A percentile compares a stretch with the other conserved stretches of the same genome.
Conservation (phyloP, 2,888 invertebrate genomes). For the Pachydiplax longipennis region DNA sequence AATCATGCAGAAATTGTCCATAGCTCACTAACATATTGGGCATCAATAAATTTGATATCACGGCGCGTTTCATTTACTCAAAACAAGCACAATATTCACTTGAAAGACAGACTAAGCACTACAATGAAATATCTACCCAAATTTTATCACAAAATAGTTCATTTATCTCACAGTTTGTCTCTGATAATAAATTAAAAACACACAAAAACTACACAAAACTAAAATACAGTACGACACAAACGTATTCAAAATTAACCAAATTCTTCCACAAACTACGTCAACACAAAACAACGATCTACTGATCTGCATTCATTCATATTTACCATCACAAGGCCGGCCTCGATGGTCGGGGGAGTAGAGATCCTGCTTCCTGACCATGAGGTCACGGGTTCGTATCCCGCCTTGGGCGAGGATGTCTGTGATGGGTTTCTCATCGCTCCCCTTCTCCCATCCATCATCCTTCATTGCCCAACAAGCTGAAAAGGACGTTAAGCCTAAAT, state of each 20-base stretch:
- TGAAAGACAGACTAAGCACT: too few relatives aligned
- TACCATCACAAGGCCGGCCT: constrained; percentile 39
- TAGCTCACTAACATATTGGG: not conserved
- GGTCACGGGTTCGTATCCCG: constrained; percentile 36
- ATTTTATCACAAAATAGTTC: not conserved
- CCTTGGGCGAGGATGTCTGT: constrained; percentile 41
- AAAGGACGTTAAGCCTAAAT: constrained; percentile 10
- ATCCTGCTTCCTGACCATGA: constrained; percentile 43
- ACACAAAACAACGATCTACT: not conserved
- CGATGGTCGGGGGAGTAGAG: constrained; percentile 40
- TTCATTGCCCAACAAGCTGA: constrained; percentile 40
- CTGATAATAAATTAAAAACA: not conserved
- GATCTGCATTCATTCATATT: not conserved
- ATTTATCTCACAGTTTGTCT: too few relatives aligned
- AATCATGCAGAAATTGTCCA: too few relatives aligned
- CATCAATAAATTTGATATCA: not conserved
- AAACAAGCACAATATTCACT: too few relatives aligned
- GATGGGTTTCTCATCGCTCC: constrained; percentile 37
- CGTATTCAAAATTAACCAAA: not conserved
- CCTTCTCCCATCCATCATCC: constrained; percentile 32
- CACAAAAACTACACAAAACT: not conserved
- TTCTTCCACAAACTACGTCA: not conserved
- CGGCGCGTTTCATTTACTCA: not conserved
- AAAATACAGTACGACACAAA: not conserved
- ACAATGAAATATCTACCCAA: not conserved